Percentiles rank a stretch among this genome's conserved stretches.
Evolutionary conservation across 2,113 vertebrate species (phyloP).

Genomic region (Poecile atricapillus): DNA sequence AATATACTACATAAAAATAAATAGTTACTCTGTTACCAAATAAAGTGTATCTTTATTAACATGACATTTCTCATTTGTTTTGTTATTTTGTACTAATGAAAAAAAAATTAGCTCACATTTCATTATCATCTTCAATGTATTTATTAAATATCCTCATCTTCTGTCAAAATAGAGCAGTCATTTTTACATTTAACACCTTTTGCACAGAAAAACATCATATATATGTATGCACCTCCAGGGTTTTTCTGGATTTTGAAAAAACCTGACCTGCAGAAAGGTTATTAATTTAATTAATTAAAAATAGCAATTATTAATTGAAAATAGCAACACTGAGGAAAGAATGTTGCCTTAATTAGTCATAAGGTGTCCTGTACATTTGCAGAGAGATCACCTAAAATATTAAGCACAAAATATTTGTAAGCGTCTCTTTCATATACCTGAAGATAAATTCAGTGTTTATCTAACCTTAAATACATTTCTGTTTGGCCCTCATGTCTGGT

Average conservation of each 20-base stretch:
- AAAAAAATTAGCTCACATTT: background rate
- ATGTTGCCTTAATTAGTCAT: background rate
- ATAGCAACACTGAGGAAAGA: background rate
- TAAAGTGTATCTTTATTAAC: background rate
- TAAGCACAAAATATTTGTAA: background rate
- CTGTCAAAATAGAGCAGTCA: background rate
- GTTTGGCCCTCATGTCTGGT: background rate
- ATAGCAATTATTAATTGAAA: background rate
- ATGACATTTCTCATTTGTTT: background rate
- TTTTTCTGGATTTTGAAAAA: background rate
- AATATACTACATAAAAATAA: background rate
- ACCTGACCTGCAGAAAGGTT: background rate
- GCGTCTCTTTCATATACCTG: background rate
- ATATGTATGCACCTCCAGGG: background rate
- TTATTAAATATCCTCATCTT: background rate
- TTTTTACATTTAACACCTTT: background rate
- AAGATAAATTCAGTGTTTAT: background rate
- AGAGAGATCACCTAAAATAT: background rate
- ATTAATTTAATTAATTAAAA: background rate
- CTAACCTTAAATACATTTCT: background rate
- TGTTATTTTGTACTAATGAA: background rate
- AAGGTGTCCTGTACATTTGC: background rate
- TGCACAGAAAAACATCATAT: background rate
- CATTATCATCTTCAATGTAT: background rate
- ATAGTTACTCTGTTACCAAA: background rate